Evolutionary conservation across 1,140 invertebrate genomes (phyloP).

Genomic region (Temnothorax curvispinosus): DNA sequence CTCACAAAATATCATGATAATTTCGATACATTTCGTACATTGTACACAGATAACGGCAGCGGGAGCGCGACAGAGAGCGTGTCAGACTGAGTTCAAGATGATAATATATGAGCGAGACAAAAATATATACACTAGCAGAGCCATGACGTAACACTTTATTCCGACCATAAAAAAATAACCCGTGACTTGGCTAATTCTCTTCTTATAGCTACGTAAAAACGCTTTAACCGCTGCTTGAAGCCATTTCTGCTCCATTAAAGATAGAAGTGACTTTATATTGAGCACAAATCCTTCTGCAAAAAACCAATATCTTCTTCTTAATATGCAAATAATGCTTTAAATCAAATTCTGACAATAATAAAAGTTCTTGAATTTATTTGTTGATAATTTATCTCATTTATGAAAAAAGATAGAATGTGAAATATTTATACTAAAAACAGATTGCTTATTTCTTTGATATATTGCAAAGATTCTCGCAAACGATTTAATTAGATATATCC

Average conservation of each 20-base stretch:
- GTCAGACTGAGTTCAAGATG: slow-evolving; percentile 9
- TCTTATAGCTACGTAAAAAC: slow-evolving; percentile 9
- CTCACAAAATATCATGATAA: slow-evolving; percentile 14
- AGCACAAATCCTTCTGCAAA: not conserved
- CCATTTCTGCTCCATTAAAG: not conserved
- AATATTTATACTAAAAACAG: not conserved
- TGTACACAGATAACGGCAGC: slow-evolving; percentile 24
- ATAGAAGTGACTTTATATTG: not conserved
- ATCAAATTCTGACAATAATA: not conserved
- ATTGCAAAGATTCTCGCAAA: not conserved
- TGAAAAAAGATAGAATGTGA: not conserved
- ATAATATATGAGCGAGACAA: slow-evolving; percentile 27
- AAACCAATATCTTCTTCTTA: not conserved
- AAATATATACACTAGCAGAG: slow-evolving; percentile 29
- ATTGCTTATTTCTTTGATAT: not conserved
- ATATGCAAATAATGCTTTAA: slow-evolving; percentile 6
- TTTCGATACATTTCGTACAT: slow-evolving; percentile 23
- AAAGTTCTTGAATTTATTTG: not conserved
- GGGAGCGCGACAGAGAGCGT: slow-evolving; percentile 14
- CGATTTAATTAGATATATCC: not conserved
- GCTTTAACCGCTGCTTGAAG: not conserved
- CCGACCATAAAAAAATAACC: slow-evolving; percentile 48
- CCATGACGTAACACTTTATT: slow-evolving; percentile 50
- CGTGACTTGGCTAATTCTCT: not conserved
- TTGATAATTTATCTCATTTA: not conserved